Evolutionary conservation across 2,797 vertebrate species (phyloP).

Genomic region (Girardinus metallicus): DNA sequence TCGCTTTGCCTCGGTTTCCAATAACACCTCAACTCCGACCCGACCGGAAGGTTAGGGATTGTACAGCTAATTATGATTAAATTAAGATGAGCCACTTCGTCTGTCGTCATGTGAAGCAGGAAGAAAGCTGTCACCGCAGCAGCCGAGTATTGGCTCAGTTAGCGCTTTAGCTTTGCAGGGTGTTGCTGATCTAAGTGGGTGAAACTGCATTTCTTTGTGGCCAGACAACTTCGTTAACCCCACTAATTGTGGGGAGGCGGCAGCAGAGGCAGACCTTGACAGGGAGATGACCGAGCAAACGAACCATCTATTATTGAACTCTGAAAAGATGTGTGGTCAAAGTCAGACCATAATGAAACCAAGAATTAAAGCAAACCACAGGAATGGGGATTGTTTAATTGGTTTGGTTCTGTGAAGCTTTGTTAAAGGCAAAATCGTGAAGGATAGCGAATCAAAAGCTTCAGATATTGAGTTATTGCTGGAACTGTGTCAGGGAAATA

Average conservation of each 20-base stretch:
- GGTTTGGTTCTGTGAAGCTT: neutral
- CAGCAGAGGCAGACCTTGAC: slow-evolving; percentile 38
- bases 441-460: neutral
- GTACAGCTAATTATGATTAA: slow-evolving; percentile 35
- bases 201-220: slow-evolving; percentile 34
- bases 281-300: slow-evolving; percentile 26
- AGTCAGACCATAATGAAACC: slow-evolving; percentile 16
- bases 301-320: slow-evolving; percentile 26
- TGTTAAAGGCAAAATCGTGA: neutral
- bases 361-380: neutral
- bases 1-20: slow-evolving; percentile 20
- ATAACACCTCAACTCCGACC: slow-evolving; percentile 23
- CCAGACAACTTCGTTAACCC: slow-evolving; percentile 47
- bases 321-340: slow-evolving; percentile 13
- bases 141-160: slow-evolving; percentile 41
- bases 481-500: neutral
- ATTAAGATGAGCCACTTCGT: slow-evolving; percentile 63
- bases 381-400: neutral
- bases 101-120: slow-evolving; percentile 41
- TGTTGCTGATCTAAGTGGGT: slow-evolving; percentile 51
- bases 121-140: slow-evolving; percentile 51
- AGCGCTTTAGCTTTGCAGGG: slow-evolving; percentile 46
- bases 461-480: neutral
- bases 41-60: slow-evolving; percentile 25
- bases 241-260: slow-evolving; percentile 43